Base-by-base conservation (phyloP, 2,113 vertebrate species). In the Scomber japonicus region DNA sequence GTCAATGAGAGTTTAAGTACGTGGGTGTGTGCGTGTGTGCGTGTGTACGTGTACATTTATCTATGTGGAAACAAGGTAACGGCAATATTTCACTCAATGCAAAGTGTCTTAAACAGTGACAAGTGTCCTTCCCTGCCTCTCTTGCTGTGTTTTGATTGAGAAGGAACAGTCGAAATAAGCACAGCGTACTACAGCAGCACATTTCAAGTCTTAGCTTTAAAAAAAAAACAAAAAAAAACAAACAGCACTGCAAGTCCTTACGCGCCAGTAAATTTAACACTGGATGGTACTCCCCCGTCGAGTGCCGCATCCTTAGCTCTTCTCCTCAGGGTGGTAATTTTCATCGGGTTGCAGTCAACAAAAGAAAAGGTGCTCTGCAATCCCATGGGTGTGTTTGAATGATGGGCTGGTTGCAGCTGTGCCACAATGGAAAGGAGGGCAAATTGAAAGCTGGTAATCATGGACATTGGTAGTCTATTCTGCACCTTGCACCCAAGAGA, bases 371-470 rank as follows among this genome's bases (percentile, higher is more conserved):
- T 70, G 44, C 68, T 60, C 35, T 30, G 35, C 71, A 78, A 60
- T 76, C 78, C 68, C 13, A 5, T 27, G 62, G 69, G 81, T 72
- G 83, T 69, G 70, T 81, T 64, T 78, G 87, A 90, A 53, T 75
- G 79, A 91, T 87, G 72, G 57, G 49, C 21, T 64, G 17, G 61
- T 27, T 72, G 69, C 61, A 74, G 56, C 64, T 48, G 19, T n/a
- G 46, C 56, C 68, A 87, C 82, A 90, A 86, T 82, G 40, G 80
- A 78, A 71, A 62, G 71, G 56, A 54, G 65, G 54, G 72, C 46
- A 81, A 88, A 87, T 84, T 89, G 81, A 89, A 83, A 78, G 82
- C 46, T 78, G 80, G 81, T 89, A 91, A 92, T 93, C 84, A 90
- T 11, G n/a, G 53, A 79, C 75, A 71, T 73, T 60, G 73, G 60